Percentiles rank a stretch among this genome's conserved stretches.
Conservation (phyloP, 2,888 invertebrate genomes). For the Podotricha telesiphe region DNA sequence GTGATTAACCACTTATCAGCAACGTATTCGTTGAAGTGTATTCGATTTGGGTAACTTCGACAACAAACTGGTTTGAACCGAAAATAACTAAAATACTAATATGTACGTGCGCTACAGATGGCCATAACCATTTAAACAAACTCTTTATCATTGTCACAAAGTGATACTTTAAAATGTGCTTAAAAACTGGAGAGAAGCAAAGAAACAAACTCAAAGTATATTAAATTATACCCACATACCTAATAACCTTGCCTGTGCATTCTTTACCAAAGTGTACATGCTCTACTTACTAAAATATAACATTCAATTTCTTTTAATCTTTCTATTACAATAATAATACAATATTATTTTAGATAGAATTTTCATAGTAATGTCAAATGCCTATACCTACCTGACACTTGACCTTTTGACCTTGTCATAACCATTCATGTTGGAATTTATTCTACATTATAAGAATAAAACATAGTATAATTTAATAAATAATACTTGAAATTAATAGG, state of each 20-base stretch:
- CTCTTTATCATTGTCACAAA: slow-evolving; percentile 17
- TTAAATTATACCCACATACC: no score
- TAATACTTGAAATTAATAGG: no score
- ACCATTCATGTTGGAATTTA: not conserved
- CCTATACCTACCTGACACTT: not conserved
- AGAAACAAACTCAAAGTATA: not conserved
- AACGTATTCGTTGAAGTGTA: slow-evolving; percentile 20
- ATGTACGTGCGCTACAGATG: not conserved
- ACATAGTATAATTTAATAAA: not conserved
- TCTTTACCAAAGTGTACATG: no score
- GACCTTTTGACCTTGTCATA: not conserved
- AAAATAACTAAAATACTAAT: slow-evolving; percentile 7
- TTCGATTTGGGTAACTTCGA: slow-evolving; percentile 9
- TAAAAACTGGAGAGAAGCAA: not conserved
- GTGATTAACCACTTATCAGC: slow-evolving; percentile 43
- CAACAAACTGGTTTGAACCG: slow-evolving; percentile 39
- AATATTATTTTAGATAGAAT: not conserved
- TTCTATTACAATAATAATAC: no score
- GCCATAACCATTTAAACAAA: slow-evolving; percentile 20
- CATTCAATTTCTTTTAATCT: no score
- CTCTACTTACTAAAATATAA: no score
- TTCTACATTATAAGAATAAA: no score
- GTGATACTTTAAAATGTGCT: not conserved
- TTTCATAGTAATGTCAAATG: not conserved
- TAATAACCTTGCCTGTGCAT: no score